A percentile compares a stretch with the other conserved stretches of the same genome.
phyloP scores from a whole-genome alignment of 2,113 vertebrate species.

The Gobio gobio region DNA sequence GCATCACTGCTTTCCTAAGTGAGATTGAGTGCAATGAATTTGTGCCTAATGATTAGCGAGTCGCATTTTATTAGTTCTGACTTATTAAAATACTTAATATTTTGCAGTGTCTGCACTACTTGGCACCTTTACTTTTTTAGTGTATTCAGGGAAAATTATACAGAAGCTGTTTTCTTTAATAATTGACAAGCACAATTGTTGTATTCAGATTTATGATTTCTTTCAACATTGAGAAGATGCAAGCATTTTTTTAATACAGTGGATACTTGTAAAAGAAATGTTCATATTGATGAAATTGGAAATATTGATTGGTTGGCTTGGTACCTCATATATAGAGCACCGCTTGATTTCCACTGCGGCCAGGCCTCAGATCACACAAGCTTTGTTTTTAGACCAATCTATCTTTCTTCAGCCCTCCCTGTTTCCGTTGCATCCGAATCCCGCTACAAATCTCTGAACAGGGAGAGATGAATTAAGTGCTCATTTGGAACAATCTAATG shows the following conservation, averaged over 20 bases:
- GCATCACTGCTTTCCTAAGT: slow-evolving; percentile 25
- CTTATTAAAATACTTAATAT: not conserved
- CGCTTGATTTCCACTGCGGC: slow-evolving; percentile 63
- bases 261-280: slow-evolving; percentile 43
- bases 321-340: slow-evolving; percentile 65
- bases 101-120: not conserved
- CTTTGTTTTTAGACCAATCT: slow-evolving; percentile 20
- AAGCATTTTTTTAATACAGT: slow-evolving; percentile 30
- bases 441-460: slow-evolving; percentile 62
- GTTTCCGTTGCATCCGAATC: slow-evolving; percentile 21
- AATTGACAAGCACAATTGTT: slow-evolving; percentile 16
- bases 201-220: not conserved
- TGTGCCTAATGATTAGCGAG: slow-evolving; percentile 22
- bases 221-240: slow-evolving; percentile 22
- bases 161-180: slow-evolving; percentile 18
- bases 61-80: not conserved
- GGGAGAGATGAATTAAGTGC: slow-evolving; percentile 78
- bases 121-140: not conserved
- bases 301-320: slow-evolving; percentile 61
- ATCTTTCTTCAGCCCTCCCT: slow-evolving; percentile 32
- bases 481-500: slow-evolving; percentile 81
- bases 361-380: slow-evolving; percentile 48
- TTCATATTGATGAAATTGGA: slow-evolving; percentile 69
- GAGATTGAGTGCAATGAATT: slow-evolving; percentile 29
- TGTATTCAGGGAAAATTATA: slow-evolving; percentile 5